These are phyloP conservation scores for Pteria penguin DNA, from an alignment of 2,888 invertebrate genomes.

Conservation along the genomic window DNA sequence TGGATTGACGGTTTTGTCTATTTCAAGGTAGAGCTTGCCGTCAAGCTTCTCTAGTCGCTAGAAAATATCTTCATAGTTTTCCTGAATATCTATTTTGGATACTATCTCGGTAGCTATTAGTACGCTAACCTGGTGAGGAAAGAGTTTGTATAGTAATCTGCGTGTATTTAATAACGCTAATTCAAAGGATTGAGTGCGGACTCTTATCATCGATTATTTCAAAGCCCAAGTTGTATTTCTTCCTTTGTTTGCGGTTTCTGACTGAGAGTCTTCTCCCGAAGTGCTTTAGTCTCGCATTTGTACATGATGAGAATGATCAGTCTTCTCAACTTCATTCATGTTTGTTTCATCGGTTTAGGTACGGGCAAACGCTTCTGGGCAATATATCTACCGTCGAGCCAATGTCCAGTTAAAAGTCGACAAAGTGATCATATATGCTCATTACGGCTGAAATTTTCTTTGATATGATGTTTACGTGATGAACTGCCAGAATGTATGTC, in stretches of 20 bases:
- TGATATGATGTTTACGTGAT: not conserved
- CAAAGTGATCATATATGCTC: constrained; percentile 1
- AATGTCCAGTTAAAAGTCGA: constrained; percentile 34
- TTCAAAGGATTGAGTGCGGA: constrained; percentile 17
- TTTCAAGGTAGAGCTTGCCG: constrained; percentile 40
- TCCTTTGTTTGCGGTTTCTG: constrained; percentile 31
- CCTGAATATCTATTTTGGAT: not conserved
- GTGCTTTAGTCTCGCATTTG: constrained; percentile 38
- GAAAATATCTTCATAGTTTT: constrained; percentile 35
- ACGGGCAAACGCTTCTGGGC: constrained; percentile 27
- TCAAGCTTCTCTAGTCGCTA: constrained; percentile 39
- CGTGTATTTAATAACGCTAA: constrained; percentile 22
- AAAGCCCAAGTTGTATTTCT: constrained; percentile 36
- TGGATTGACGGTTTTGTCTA: constrained; percentile 32
- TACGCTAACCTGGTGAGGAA: too few species aligned
- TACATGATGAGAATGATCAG: constrained; percentile 32
- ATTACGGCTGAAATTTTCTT: constrained; percentile 21
- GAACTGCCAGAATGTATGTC: too few species aligned
- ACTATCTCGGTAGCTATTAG: not conserved
- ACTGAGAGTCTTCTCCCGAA: constrained; percentile 20
- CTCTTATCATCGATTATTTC: constrained; percentile 11
- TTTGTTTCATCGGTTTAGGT: constrained; percentile 17
- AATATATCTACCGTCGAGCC: constrained; percentile 40
- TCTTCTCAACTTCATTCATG: not conserved
- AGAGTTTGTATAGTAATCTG: too few species aligned